A percentile compares a stretch with the other conserved stretches of the same genome.
phyloP scores from a whole-genome alignment of 1,140 invertebrate genomes.

The Cecropterus lyciades region DNA sequence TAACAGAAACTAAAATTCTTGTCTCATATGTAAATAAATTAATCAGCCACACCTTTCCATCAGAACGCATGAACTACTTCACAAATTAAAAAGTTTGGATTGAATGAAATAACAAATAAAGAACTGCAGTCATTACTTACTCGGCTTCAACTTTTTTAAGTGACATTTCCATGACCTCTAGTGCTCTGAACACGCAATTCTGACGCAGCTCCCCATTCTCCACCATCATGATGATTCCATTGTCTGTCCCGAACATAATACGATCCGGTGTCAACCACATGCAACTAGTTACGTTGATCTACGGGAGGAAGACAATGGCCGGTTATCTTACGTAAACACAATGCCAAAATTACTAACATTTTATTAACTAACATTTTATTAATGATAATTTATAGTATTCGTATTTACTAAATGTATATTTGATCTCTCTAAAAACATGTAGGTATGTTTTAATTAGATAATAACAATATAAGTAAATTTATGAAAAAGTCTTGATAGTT shows the following conservation, averaged over 20 bases:
- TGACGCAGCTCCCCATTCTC: constrained; percentile 91
- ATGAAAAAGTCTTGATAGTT: too few species aligned
- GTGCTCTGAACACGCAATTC: constrained; percentile 83
- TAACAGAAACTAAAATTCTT: too few species aligned
- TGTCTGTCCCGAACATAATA: constrained; percentile 90
- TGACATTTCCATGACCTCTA: constrained; percentile 84
- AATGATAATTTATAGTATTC: background rate
- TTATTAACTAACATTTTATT: constrained; percentile 10
- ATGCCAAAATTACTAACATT: constrained; percentile 1
- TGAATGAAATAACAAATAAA: constrained; percentile 4
- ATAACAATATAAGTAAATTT: too few species aligned
- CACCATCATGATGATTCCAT: constrained; percentile 89
- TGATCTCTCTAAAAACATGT: too few species aligned
- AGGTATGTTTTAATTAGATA: too few species aligned
- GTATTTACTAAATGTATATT: too few species aligned
- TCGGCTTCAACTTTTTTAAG: constrained; percentile 83
- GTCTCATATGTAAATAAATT: too few species aligned
- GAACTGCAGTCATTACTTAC: constrained; percentile 53
- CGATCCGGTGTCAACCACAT: constrained; percentile 90
- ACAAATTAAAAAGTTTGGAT: too few species aligned
- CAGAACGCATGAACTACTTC: too few species aligned
- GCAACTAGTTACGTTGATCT: constrained; percentile 86
- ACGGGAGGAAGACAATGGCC: constrained; percentile 31
- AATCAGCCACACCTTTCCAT: too few species aligned
- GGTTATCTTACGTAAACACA: constrained; percentile 3